Evolutionary conservation across 2,113 vertebrate species (phyloP), one percentile per base, ranked within the genome.

Genomic region (Pteruthius melanotis): DNA sequence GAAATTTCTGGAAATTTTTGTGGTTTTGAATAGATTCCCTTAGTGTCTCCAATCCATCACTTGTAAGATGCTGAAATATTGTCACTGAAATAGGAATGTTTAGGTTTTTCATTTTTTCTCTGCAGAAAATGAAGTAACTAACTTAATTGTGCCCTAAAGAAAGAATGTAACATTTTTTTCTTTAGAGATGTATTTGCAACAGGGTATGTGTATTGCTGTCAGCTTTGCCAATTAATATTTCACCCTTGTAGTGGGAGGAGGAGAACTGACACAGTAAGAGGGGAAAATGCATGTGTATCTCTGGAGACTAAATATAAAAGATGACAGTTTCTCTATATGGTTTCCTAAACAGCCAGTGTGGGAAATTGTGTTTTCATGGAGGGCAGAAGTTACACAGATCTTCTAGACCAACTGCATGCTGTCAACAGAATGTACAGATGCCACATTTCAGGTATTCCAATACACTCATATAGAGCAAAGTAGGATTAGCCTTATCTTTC

Each of bases 141-240:
- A 40, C 17, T 85, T 87, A 60, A 76, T 39, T 94, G 37, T 90
- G 64, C 56, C 68, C 60, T 78, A 60, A 91, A 88, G 79, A 64
- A 15, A 63, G 52, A 77, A 91, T 16, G 18, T 59, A 83, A 44
- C 8, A 16, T 80, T 90, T 94, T 82, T 27, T 52, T 60, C 42
- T 90, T 87, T 53, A 61, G 81, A 83, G 35, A 61, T 68, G 3
- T 64, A 37, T 87, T 85, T 80, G 31, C 69, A 89, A 35, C 17
- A 64, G 31, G 9, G 6, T n/a, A 27, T 47, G 31, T 33, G 24
- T 75, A 64, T 47, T 83, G 39, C 57, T 87, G n/a, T 83, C 17
- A 53, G 59, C 31, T 95, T 95, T 83, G 42, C 39, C 72, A 66
- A 57, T 92, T 95, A 71, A 57, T 89, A 71, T 81, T 94, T 70